Evolutionary conservation across 1,140 invertebrate species (phyloP).

Genomic region (Magallana ariakensis): DNA sequence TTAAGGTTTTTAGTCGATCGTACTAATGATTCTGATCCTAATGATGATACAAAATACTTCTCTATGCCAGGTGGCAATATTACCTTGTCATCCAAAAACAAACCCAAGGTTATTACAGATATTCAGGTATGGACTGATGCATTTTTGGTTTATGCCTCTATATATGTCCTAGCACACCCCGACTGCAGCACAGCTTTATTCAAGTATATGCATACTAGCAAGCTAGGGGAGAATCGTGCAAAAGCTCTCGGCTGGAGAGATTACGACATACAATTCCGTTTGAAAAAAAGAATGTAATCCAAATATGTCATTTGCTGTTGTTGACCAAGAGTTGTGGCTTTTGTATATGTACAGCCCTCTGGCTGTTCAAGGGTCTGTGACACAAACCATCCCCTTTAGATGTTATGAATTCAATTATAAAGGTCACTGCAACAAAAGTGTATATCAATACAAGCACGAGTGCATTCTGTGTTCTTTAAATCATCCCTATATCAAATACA

Average conservation of each 20-base stretch:
- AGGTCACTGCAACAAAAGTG: background rate
- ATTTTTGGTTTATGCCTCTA: background rate
- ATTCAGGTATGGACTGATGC: constrained; percentile 19
- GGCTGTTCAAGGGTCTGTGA: background rate
- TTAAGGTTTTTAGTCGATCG: background rate
- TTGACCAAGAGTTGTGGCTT: background rate
- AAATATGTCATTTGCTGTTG: background rate
- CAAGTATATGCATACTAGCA: background rate
- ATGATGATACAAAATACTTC: background rate
- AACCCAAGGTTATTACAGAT: background rate
- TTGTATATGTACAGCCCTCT: background rate
- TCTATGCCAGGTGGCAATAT: background rate
- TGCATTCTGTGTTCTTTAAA: background rate
- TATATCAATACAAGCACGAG: background rate
- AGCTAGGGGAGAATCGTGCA: background rate
- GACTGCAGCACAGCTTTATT: background rate
- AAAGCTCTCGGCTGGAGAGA: background rate
- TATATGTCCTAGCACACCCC: background rate
- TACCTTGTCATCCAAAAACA: background rate
- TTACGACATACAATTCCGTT: background rate
- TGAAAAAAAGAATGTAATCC: constrained; percentile 1
- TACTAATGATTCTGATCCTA: background rate
- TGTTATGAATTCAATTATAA: background rate
- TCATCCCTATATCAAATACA: background rate
- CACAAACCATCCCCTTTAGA: background rate